These are phyloP conservation scores for Burhinus bistriatus DNA, from an alignment of 2,113 vertebrate genomes.

Conservation along the genomic window DNA sequence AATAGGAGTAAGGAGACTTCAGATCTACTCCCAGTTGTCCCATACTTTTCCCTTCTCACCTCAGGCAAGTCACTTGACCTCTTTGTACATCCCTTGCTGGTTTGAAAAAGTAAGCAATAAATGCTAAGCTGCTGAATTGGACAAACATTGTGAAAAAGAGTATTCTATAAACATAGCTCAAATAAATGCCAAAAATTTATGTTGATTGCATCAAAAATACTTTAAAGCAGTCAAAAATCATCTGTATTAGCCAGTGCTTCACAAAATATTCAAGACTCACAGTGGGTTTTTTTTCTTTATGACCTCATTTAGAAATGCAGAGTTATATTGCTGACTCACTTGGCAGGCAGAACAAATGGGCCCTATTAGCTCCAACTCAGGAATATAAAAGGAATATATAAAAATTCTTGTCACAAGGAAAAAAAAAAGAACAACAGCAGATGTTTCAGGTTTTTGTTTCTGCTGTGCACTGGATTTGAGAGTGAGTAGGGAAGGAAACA, in stretches of 20 bases:
- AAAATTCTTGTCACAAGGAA: background rate
- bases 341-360: slow-evolving; percentile 10
- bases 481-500: background rate
- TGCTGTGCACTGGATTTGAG: background rate
- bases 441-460: background rate
- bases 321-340: background rate
- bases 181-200: background rate
- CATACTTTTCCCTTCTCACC: background rate
- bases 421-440: background rate
- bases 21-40: background rate
- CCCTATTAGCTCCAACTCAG: background rate
- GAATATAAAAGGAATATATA: slow-evolving; percentile 11
- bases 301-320: background rate
- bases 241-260: background rate
- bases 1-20: background rate
- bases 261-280: background rate
- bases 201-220: background rate
- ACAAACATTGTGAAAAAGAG: background rate
- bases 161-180: background rate
- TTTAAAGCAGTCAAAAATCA: background rate
- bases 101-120: background rate
- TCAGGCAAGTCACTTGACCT: background rate
- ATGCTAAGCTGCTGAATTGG: background rate
- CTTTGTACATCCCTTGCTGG: background rate
- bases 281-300: background rate